Base-by-base conservation (phyloP, 2,113 vertebrate genomes). In the Hemichromis elongatus region DNA sequence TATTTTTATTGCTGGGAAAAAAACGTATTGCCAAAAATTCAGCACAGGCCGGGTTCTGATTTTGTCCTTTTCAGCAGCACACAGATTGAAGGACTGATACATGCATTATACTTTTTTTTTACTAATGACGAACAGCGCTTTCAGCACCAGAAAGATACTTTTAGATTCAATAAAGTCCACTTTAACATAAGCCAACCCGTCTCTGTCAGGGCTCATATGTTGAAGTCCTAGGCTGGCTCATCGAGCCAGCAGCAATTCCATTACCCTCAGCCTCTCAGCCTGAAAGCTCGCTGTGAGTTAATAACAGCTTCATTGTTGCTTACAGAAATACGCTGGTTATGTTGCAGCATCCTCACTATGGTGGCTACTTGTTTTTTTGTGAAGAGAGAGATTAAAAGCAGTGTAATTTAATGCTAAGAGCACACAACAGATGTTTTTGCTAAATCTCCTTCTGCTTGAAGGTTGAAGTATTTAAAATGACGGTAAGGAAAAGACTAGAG, bases 91-190 rank as follows among this genome's bases (percentile, higher is more conserved):
- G 26, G 14, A 47, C 68, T 47, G 24, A 75, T 75, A 19, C 26
- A 75, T 75, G 26, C 16, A 75, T 30, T 50, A n/a, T 75, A 50
- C 42, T 11, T 28, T 50, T 68, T 68, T 53, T 8, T 52, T 13
- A 42, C 18, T 75, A 75, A 75, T 30, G 26, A 75, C 24, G 14
- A 73, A 19, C 16, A 81, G 47, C 21, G 12, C 78, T 21, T 79
- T 66, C 66, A 83, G 55, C 75, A 50, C 53, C 66, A 42, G 6
- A 75, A 70, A 66, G 83, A 85, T 47, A 80, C 84, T 35, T 87
- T 87, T 89, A 75, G 42, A 75, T 50, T 9, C 87, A 87, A 87
- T 90, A 75, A 90, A 19, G 37, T 80, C 52, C 63, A 50, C 73
- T 89, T 52, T n/a, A 21, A 57, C 45, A 16, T 52, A 77, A 54